phyloP scores from a whole-genome alignment of 2,888 invertebrate species.

The Diarsia mendica region DNA sequence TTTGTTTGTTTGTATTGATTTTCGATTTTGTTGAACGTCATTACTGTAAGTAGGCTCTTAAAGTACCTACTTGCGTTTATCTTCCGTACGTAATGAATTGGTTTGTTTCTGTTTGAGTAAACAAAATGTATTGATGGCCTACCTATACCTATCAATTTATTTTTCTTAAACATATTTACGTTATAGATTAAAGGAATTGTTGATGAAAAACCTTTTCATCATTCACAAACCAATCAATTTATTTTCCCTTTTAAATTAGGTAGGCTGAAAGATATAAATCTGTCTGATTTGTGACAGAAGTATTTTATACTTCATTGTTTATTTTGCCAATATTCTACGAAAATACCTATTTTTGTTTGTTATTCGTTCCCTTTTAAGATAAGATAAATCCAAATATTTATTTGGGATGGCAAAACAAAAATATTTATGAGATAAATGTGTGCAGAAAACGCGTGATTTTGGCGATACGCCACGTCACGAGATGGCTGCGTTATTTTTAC shows the following conservation, averaged over 20 bases:
- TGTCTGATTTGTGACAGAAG: neutral
- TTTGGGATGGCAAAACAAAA: slow-evolving; percentile 52
- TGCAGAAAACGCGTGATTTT: slow-evolving; percentile 48
- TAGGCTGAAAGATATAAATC: slow-evolving; percentile 23
- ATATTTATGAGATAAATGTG: slow-evolving; percentile 44
- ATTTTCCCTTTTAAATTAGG: slow-evolving; percentile 6
- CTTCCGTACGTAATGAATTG: neutral
- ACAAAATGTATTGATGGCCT: neutral
- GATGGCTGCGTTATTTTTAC: slow-evolving; percentile 55
- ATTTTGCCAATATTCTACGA: slow-evolving; percentile 1
- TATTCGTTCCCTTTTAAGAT: slow-evolving; percentile 42
- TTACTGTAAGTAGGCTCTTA: neutral
- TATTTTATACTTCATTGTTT: neutral
- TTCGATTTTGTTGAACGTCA: neutral
- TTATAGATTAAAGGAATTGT: slow-evolving; percentile 14
- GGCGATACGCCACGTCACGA: slow-evolving; percentile 66
- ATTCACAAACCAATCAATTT: neutral
- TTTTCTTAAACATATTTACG: neutral
- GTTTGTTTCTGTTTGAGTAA: neutral
- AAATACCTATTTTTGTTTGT: slow-evolving; percentile 32
- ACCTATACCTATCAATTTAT: neutral
- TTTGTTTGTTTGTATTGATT: neutral
- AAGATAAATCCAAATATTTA: slow-evolving; percentile 54
- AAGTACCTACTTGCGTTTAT: neutral
- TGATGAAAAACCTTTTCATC: neutral